Conservation (phyloP, 2,888 invertebrate genomes). For the Apamea crenata region DNA sequence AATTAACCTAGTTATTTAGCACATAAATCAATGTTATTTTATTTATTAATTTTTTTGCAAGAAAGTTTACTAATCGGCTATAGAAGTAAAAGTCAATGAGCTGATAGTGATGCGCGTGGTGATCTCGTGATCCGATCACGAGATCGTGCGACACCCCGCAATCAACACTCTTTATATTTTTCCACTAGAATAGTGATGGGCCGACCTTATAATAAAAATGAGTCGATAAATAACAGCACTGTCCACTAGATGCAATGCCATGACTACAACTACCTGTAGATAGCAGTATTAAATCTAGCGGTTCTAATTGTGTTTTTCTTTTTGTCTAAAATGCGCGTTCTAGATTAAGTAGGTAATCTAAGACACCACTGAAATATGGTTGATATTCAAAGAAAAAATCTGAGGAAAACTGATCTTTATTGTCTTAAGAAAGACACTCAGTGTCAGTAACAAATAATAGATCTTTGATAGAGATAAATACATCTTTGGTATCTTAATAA, state of each 20-base stretch:
- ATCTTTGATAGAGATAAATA: too few relatives aligned
- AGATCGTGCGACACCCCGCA: conserved; percentile 52
- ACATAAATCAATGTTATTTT: too few relatives aligned
- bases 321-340: not conserved
- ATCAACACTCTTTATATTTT: conserved; percentile 56
- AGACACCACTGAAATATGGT: not conserved
- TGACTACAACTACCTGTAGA: not conserved
- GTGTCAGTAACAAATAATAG: too few relatives aligned
- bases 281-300: too few relatives aligned
- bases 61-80: not conserved
- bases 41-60: not conserved
- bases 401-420: too few relatives aligned
- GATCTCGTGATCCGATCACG: conserved; percentile 48
- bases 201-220: not conserved
- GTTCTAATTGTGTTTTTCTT: not conserved
- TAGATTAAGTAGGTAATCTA: not conserved
- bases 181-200: conserved; percentile 47
- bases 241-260: not conserved
- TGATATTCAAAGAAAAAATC: too few relatives aligned
- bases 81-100: conserved; percentile 52
- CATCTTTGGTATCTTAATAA: not conserved
- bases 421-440: too few relatives aligned
- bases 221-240: not conserved
- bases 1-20: not conserved
- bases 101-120: conserved; percentile 52